Evolutionary conservation across 2,888 invertebrate genomes (phyloP), one percentile per base, ranked within the genome.

Genomic region (Scaptomyza parva): DNA sequence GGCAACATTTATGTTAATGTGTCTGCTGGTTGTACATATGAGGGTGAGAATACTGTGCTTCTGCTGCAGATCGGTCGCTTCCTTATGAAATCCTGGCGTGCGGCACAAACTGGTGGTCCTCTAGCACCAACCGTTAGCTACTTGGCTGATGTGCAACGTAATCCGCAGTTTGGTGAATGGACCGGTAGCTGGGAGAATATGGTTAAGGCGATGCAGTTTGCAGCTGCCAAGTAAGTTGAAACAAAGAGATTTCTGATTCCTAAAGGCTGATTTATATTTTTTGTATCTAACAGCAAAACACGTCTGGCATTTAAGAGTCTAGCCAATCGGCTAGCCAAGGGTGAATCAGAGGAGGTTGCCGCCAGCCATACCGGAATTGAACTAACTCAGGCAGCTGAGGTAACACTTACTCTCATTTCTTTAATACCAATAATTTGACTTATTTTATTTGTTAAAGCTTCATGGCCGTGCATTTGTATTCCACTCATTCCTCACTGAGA

Each of bases 41-140:
- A 99, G 92, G 98, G 99, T 0, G 98, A 99, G 93, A 98, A 99
- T 91, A 98, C 98, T 0, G 98, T 99, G 37, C 93, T 99, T 83
- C 92, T 96, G 53, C 92, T 98, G 54, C 98, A 99, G 92, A 96
- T 97, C 1, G 97, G 98, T 2, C 93, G 95, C 76, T 97, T 95
- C 90, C 92, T 97, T 14, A 94, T 96, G 76, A 97, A 97, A 91
- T 93, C 94, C 1, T 96, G 95, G 94, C 94, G 94, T 76, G 94
- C 94, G 69, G 94, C 94, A 0, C 77, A 92, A 3, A 93, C 93
- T 41, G 94, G 95, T 0, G 91, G 93, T 57, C 69, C 92, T 0
- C 88, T 96, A 60, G 93, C 95, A 0, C 94, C 94, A 0, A 96
- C 96, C 0, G 94, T 95, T 14, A 90, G 92, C 22, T 97, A 97